Percentiles rank a stretch among this genome's conserved stretches.
Conservation (phyloP, 2,888 invertebrate genomes). For the Holacanthella duospinosa region DNA sequence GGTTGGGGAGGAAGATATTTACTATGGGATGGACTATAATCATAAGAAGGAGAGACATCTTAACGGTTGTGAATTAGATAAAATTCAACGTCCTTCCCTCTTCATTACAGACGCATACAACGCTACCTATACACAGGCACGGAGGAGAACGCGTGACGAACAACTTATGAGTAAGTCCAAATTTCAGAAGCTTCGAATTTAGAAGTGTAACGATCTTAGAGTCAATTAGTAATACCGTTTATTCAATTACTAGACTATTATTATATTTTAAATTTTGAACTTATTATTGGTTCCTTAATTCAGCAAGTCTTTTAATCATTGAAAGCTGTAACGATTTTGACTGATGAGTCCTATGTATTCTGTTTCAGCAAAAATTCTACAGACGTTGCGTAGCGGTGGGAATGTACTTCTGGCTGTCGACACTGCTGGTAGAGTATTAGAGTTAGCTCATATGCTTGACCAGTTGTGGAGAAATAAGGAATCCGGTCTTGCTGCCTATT, state of each 20-base stretch:
- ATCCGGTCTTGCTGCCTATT: conserved; percentile 88
- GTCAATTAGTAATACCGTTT: neutral
- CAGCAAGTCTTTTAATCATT: too few species aligned
- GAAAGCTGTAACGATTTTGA: too few species aligned
- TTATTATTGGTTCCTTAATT: conserved; percentile 1
- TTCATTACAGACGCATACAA: conserved; percentile 93
- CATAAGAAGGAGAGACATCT: conserved; percentile 97
- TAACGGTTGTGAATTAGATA: conserved; percentile 88
- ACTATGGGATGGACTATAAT: conserved; percentile 96
- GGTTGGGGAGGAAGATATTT: conserved; percentile 94
- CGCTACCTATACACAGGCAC: conserved; percentile 82
- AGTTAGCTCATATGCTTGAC: conserved; percentile 91
- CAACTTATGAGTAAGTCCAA: conserved; percentile 74
- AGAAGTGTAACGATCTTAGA: neutral
- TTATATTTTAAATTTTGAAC: neutral
- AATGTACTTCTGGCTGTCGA: conserved; percentile 93
- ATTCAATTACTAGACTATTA: neutral
- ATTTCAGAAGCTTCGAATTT: too few species aligned
- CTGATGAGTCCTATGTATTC: too few species aligned
- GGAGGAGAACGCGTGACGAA: conserved; percentile 83
- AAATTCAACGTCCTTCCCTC: conserved; percentile 79
- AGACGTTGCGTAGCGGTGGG: conserved; percentile 85
- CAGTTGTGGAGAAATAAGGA: conserved; percentile 91
- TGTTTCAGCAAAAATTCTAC: conserved; percentile 77
- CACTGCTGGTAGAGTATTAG: conserved; percentile 91